Evolutionary conservation across 53 echinoderm and acorn worm genomes (phyloP).

Genomic region (Patiria pectinifera): DNA sequence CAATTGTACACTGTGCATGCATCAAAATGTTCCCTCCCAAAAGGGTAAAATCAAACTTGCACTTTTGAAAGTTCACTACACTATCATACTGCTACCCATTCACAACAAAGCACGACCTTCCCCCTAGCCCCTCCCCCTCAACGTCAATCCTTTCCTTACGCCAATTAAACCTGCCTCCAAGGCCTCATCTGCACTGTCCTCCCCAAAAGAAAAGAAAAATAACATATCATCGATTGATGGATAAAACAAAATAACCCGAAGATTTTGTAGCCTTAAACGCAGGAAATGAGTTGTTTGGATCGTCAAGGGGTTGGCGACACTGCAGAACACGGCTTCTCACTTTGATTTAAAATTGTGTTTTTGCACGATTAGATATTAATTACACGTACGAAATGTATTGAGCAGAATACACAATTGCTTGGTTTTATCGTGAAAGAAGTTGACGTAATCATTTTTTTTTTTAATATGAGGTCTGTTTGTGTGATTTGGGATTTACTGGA

Average conservation of each 20-base stretch:
- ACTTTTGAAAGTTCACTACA: background rate
- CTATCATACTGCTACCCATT: background rate
- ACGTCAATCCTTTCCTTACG: background rate
- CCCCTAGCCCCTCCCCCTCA: background rate
- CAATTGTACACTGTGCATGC: background rate
- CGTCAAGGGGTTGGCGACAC: conserved; percentile 9
- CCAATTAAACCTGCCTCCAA: background rate
- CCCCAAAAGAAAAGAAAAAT: background rate
- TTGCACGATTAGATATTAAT: no score
- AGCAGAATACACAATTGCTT: no score
- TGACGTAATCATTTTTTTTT: no score
- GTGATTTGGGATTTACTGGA: no score
- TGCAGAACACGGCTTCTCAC: background rate
- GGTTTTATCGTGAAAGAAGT: no score
- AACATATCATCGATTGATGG: background rate
- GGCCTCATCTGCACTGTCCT: conserved; percentile 7
- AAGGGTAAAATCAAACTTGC: background rate
- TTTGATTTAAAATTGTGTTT: background rate
- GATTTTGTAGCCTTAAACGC: background rate
- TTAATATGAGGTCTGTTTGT: no score
- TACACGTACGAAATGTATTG: no score
- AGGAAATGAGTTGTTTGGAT: conserved; percentile 47
- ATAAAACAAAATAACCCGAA: background rate
- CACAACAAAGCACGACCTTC: background rate
- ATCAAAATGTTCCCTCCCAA: background rate